These are phyloP conservation scores for Ctenodactylus gundi DNA, from an alignment of 2,113 vertebrate genomes.

Conservation along the genomic window DNA sequence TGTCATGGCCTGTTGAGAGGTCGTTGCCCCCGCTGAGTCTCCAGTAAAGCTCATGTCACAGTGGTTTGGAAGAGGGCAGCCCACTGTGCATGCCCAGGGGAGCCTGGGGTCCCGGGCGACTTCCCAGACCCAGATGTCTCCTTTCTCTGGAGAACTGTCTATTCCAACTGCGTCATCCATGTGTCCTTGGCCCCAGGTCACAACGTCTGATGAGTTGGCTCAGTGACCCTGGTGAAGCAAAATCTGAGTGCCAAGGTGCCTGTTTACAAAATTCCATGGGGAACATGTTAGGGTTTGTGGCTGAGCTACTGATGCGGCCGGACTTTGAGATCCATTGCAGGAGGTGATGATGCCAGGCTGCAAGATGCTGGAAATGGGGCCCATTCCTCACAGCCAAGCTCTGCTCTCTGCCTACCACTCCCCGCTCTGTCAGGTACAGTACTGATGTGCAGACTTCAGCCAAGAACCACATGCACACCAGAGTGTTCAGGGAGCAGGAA, in stretches of 20 bases:
- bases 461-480: neutral
- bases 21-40: neutral
- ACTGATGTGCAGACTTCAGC: neutral
- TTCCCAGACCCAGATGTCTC: neutral
- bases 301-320: neutral
- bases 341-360: neutral
- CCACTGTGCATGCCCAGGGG: neutral
- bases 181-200: neutral
- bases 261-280: neutral
- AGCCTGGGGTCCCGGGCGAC: neutral
- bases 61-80: neutral
- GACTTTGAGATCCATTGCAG: neutral
- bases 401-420: neutral
- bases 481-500: neutral
- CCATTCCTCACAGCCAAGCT: neutral
- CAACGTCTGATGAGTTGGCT: neutral
- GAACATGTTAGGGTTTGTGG: neutral
- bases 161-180: neutral
- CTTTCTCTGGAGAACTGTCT: neutral
- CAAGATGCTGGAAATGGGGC: fast-evolving
- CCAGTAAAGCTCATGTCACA: neutral
- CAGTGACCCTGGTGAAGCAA: neutral
- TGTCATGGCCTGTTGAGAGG: neutral
- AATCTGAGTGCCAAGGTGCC: neutral
- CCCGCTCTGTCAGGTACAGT: neutral